phyloP scores from a whole-genome alignment of 2,113 vertebrate species.

The Cnemophilus loriae region DNA sequence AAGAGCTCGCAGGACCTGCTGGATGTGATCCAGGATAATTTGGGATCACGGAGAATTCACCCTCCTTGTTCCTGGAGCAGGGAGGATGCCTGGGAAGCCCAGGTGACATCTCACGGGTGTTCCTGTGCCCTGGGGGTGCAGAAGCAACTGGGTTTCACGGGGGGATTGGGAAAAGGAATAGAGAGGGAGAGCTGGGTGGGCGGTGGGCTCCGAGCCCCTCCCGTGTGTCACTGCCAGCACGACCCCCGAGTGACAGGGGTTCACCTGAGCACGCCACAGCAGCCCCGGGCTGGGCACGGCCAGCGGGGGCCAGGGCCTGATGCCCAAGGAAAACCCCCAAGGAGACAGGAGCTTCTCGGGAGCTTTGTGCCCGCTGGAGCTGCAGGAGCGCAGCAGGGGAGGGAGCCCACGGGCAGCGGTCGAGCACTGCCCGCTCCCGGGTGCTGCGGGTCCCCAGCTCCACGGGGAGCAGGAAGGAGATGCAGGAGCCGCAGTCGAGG shows the following conservation, averaged over 20 bases:
- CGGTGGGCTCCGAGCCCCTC: neutral
- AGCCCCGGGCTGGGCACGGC: neutral
- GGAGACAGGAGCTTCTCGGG: fast-evolving
- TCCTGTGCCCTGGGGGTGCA: neutral
- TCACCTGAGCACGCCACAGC: neutral
- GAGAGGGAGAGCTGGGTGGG: neutral
- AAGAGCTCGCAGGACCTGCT: fast-evolving
- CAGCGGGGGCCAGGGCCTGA: neutral
- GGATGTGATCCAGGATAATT: fast-evolving
- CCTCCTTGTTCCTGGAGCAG: neutral
- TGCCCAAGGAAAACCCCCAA: fast-evolving
- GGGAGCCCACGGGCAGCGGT: neutral
- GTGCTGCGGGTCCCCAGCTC: neutral
- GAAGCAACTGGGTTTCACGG: neutral
- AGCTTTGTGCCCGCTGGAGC: neutral
- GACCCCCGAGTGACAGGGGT: fast-evolving
- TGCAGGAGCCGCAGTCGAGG: neutral
- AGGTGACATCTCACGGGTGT: fast-evolving
- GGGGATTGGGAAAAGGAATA: fast-evolving
- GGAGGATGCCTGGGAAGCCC: neutral
- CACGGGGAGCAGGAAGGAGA: neutral
- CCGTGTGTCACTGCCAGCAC: neutral
- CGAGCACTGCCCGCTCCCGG: fast-evolving
- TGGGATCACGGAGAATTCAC: fast-evolving
- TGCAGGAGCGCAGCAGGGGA: neutral